A percentile compares a stretch with the other conserved stretches of the same genome.
phyloP scores from a whole-genome alignment of 2,113 vertebrate species.

The Alectura lathami region DNA sequence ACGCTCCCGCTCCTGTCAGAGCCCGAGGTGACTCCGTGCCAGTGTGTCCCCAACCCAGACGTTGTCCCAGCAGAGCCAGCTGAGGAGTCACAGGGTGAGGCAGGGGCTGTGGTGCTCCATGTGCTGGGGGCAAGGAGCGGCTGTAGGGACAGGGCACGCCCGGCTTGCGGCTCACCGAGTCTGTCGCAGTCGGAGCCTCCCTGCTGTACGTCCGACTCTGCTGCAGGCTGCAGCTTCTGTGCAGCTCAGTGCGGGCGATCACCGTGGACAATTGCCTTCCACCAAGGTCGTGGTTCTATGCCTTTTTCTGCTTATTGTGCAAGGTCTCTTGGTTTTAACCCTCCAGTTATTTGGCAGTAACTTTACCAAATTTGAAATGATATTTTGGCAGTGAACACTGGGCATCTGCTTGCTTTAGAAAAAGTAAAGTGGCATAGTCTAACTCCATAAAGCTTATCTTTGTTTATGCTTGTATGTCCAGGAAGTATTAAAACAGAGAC shows the following conservation, averaged over 20 bases:
- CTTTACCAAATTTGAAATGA: neutral
- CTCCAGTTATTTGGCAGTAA: neutral
- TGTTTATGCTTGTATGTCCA: neutral
- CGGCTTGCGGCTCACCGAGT: too few relatives aligned
- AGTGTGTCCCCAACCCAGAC: rapidly evolving
- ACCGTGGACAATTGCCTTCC: neutral
- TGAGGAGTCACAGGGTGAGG: neutral
- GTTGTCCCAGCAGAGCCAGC: neutral
- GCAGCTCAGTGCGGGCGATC: too few relatives aligned
- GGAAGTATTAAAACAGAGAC: neutral
- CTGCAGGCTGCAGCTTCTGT: too few relatives aligned
- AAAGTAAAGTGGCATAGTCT: neutral
- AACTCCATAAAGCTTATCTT: neutral
- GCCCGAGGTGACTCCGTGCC: neutral
- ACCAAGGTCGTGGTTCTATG: neutral
- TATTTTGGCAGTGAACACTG: neutral
- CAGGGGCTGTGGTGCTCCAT: neutral
- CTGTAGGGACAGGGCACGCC: neutral
- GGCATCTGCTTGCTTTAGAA: neutral
- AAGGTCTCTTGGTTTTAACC: neutral
- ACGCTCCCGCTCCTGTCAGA: neutral
- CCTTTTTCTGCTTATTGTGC: neutral
- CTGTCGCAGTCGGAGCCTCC: too few relatives aligned
- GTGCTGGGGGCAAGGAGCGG: neutral
- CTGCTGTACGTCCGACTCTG: too few relatives aligned